Evolutionary conservation across 2,113 vertebrate species (phyloP).

Genomic region (Trochalopteron elliotii): DNA sequence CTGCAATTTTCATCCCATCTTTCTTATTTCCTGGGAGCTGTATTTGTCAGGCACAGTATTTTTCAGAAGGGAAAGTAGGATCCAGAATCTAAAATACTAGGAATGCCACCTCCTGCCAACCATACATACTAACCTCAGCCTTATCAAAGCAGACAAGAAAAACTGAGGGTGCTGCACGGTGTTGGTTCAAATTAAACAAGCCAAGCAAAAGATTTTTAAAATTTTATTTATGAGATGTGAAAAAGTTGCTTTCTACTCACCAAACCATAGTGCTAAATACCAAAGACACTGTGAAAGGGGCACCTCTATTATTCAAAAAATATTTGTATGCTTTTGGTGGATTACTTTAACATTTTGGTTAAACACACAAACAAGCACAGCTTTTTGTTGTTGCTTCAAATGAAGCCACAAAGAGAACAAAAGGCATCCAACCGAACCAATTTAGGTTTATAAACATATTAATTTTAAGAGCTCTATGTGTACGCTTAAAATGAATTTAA

Average conservation of each 20-base stretch:
- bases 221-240: slow-evolving; percentile 56
- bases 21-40: slow-evolving; percentile 34
- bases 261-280: slow-evolving; percentile 55
- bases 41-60: slow-evolving; percentile 23
- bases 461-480: slow-evolving; percentile 66
- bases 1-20: background rate
- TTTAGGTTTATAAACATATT: slow-evolving; percentile 67
- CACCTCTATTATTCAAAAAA: slow-evolving; percentile 24
- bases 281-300: slow-evolving; percentile 36
- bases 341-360: slow-evolving; percentile 61
- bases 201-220: background rate
- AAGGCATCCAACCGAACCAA: slow-evolving; percentile 67
- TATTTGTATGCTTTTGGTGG: slow-evolving; percentile 46
- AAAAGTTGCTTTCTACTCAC: slow-evolving; percentile 37
- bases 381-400: slow-evolving; percentile 71
- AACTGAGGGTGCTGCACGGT: background rate
- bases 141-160: background rate
- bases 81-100: background rate
- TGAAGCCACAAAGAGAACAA: slow-evolving; percentile 65
- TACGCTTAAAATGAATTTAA: slow-evolving; percentile 68
- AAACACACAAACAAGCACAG: slow-evolving; percentile 68
- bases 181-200: background rate
- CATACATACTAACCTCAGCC: background rate
- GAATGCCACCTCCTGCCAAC: background rate
- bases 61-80: background rate